phyloP scores from a whole-genome alignment of 2,113 vertebrate species.

The Entomyzon cyanotis region DNA sequence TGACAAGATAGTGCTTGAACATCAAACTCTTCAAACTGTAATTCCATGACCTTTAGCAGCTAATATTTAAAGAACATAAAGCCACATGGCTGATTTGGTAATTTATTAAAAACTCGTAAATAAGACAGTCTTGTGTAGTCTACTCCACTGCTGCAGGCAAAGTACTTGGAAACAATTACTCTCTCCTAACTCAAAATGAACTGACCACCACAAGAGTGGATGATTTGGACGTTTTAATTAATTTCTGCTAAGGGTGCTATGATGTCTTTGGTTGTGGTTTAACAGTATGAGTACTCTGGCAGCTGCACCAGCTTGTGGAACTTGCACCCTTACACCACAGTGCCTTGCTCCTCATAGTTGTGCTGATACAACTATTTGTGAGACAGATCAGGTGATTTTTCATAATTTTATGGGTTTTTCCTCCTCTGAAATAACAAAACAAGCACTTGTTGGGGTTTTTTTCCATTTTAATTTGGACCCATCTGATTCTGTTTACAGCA shows the following conservation, averaged over 20 bases:
- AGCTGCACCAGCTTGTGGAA: background rate
- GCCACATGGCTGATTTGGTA: background rate
- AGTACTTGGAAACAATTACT: background rate
- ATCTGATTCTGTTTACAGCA: background rate
- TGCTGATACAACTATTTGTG: background rate
- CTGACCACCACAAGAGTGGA: constrained; percentile 10
- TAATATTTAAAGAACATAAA: constrained; percentile 3
- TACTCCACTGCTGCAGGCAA: background rate
- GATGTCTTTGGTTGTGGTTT: constrained; percentile 7
- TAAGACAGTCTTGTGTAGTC: constrained; percentile 15
- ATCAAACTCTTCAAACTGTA: background rate
- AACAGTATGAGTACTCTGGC: background rate
- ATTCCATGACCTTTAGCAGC: constrained; percentile 38
- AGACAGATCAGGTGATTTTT: background rate
- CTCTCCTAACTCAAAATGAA: background rate
- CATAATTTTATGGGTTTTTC: background rate
- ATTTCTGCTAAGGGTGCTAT: background rate
- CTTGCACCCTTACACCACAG: background rate
- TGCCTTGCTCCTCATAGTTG: background rate
- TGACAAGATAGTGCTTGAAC: background rate
- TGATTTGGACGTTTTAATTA: constrained; percentile 21
- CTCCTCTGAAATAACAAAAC: background rate
- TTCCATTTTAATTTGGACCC: background rate
- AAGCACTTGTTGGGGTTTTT: background rate
- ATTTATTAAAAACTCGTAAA: background rate